Base-by-base conservation (phyloP, 2,888 invertebrate genomes). In the Abrostola triplasia region DNA sequence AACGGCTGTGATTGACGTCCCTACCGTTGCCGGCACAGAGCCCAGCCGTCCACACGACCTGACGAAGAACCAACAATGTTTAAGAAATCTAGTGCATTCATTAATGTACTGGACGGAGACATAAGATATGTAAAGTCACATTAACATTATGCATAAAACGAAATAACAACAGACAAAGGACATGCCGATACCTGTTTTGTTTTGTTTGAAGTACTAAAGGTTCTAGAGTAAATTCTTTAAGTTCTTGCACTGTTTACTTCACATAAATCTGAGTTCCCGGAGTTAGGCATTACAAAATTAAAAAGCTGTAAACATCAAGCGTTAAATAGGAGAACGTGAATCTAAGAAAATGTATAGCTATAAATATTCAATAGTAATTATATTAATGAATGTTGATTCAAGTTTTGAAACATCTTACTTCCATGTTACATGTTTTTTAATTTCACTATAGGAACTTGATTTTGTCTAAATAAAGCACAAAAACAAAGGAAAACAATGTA, bases 1-100 rank as follows among this genome's bases (percentile, higher is more conserved):
- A 90, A 87, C 84, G 64, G 67, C 76, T 69, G 77, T 89, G 89
- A 91, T 88, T 90, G 90, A 89, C 90, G 82, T 76, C 36, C 42
- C 59, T 67, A 73, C 52, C 57, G 44, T 9, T 42, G 57, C 53
- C 69, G 67, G 52, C 60, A 52, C 49, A 9, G 24, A 38, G 11
- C 42, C 49, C 49, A 67, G 55, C 52, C 37, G 40, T 44, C 64
- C 50, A 24, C 24, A 24, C 7, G 49, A 51, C 12, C 11, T 9
- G 73, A 65, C 58, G 42, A 59, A 65, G 60, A 70, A 70, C 63
- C 66, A 65, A 78, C 59, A 77, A 70, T 59, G 64, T 66, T 73
- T 61, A 64, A 71, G 60, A 77, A 76, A 79, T 76, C 67, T 57
- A 65, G 61, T 66, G 48, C 67, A 73, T 77, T 77, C 24, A 70